These are phyloP conservation scores for Lepidurus apus DNA, from an alignment of 1,140 invertebrate genomes.

Conservation along the genomic window DNA sequence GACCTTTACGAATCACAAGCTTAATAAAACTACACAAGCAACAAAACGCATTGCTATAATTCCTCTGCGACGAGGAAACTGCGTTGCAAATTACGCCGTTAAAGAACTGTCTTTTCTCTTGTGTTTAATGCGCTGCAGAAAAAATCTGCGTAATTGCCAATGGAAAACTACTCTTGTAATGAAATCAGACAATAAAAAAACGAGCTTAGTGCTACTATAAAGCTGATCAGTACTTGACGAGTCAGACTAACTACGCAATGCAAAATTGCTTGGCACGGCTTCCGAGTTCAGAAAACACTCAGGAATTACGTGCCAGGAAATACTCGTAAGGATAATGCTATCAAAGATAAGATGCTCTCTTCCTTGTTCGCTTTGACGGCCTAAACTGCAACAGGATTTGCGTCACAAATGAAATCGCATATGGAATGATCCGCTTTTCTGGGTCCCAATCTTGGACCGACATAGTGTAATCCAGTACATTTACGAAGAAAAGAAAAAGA, in stretches of 20 bases:
- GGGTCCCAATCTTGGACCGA: no score
- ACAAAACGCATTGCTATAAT: neutral
- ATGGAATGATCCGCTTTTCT: neutral
- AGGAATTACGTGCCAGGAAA: neutral
- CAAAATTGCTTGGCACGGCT: neutral
- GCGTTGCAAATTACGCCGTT: neutral
- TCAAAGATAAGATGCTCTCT: neutral
- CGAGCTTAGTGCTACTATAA: no score
- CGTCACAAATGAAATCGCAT: neutral
- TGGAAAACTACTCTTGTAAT: no score
- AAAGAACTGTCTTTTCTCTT: neutral
- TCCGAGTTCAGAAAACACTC: no score
- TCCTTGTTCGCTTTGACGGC: neutral
- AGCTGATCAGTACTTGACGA: no score
- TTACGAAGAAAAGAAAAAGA: neutral
- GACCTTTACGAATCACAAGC: conserved; percentile 40
- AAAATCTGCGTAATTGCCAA: no score
- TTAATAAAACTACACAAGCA: neutral
- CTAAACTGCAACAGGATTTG: neutral
- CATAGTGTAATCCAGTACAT: neutral
- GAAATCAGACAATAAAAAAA: no score
- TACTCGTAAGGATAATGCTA: neutral
- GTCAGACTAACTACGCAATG: neutral
- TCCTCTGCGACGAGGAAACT: neutral
- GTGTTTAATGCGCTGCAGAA: no score